Conservation (phyloP, 2,113 vertebrate species). For the Neomonachus schauinslandi region DNA sequence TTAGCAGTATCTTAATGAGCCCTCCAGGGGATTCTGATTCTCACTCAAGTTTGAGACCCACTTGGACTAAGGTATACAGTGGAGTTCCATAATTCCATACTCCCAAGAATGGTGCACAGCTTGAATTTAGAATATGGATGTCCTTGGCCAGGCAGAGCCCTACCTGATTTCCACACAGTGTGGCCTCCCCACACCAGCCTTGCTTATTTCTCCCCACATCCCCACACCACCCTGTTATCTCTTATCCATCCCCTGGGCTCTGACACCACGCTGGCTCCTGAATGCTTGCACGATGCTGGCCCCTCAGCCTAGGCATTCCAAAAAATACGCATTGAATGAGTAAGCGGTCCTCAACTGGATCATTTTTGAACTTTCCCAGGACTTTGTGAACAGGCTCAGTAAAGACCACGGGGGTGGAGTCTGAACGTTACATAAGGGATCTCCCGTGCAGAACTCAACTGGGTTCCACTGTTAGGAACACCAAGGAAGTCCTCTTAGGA, state of each 20-base stretch:
- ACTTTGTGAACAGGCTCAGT: neutral
- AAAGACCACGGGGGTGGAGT: neutral
- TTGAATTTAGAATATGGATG: neutral
- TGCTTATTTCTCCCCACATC: neutral
- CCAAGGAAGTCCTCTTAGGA: neutral
- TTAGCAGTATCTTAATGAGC: neutral
- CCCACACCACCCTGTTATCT: neutral
- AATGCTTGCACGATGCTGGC: neutral
- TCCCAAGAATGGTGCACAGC: neutral
- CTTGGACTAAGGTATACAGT: neutral
- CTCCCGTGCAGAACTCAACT: too few relatives aligned
- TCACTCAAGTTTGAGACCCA: neutral
- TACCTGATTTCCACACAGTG: neutral
- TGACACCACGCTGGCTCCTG: rapidly evolving
- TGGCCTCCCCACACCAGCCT: neutral
- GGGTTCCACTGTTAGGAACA: neutral
- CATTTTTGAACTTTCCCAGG: neutral
- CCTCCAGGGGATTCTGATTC: neutral
- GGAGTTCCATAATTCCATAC: neutral
- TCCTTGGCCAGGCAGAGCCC: neutral
- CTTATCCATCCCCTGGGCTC: neutral
- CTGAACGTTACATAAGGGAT: neutral
- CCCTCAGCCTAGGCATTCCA: neutral
- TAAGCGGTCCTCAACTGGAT: neutral
- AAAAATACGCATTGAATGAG: neutral